Conservation (phyloP, 2,797 vertebrate species). For the Cercopithecus neglectus region DNA sequence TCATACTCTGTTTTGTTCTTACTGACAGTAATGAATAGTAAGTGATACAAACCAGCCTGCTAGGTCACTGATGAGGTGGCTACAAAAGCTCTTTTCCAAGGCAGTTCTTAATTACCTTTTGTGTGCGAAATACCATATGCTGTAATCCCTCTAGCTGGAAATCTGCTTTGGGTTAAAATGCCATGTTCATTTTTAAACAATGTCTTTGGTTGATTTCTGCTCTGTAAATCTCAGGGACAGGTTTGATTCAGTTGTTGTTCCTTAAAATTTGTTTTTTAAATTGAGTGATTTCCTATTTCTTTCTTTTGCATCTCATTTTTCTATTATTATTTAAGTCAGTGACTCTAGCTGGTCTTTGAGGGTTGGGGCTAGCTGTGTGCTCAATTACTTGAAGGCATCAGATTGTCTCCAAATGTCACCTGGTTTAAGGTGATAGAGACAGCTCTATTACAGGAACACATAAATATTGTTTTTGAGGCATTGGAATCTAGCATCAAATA, state of each 20-base stretch:
- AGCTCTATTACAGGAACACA: not conserved
- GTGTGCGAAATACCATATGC: constrained; percentile 66
- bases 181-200: not conserved
- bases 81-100: constrained; percentile 64
- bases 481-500: not conserved
- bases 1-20: constrained; percentile 74
- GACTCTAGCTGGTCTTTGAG: not conserved
- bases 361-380: not conserved
- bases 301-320: not conserved
- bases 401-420: not conserved
- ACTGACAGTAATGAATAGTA: constrained; percentile 77
- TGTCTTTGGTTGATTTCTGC: constrained; percentile 21
- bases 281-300: not conserved
- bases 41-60: constrained; percentile 73
- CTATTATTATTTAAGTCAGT: not conserved
- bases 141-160: constrained; percentile 20
- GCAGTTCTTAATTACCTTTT: constrained; percentile 75
- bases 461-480: not conserved
- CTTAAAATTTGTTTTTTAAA: constrained; percentile 28
- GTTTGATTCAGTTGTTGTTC: constrained; percentile 31
- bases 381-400: not conserved
- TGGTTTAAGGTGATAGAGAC: not conserved
- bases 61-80: constrained; percentile 69
- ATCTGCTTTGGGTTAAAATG: constrained; percentile 40
- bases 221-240: not conserved